Evolutionary conservation across 2,888 invertebrate genomes (phyloP).

Genomic region (Sclerodermus sp.): DNA sequence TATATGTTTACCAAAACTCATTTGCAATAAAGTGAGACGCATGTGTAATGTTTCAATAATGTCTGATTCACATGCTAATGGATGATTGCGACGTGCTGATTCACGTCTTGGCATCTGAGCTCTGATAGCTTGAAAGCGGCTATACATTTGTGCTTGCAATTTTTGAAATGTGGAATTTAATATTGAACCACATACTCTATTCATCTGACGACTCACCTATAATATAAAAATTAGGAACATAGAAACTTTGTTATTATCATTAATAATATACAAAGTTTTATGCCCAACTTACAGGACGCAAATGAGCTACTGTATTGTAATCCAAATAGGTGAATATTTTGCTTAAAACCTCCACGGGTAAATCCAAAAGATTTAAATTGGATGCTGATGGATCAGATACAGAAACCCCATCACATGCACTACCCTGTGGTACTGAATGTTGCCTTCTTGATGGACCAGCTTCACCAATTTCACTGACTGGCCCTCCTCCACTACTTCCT

Average conservation of each 20-base stretch:
- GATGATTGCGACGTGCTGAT: constrained; percentile 87
- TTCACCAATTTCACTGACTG: constrained; percentile 42
- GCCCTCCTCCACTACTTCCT: constrained; percentile 49
- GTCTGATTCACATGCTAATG: constrained; percentile 87
- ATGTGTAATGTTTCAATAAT: constrained; percentile 92
- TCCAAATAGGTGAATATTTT: constrained; percentile 76
- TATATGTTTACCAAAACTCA: constrained; percentile 94
- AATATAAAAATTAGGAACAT: constrained; percentile 23
- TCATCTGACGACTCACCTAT: constrained; percentile 82
- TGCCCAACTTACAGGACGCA: constrained; percentile 71
- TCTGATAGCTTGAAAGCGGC: constrained; percentile 84
- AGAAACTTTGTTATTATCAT: neutral
- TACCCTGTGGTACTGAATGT: constrained; percentile 37
- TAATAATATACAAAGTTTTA: neutral
- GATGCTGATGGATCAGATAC: constrained; percentile 29
- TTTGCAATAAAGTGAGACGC: constrained; percentile 85
- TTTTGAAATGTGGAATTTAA: constrained; percentile 85
- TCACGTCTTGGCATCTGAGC: constrained; percentile 89
- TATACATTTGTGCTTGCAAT: constrained; percentile 81
- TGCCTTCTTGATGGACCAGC: constrained; percentile 38
- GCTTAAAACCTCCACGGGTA: constrained; percentile 79
- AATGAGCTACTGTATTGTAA: constrained; percentile 76
- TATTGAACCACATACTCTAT: constrained; percentile 75
- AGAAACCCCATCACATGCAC: constrained; percentile 26
- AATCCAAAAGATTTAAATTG: constrained; percentile 64